A percentile compares a stretch with the other conserved stretches of the same genome.
Conservation (phyloP, 2,797 vertebrate species). For the Hyperoplus lanceolatus region DNA sequence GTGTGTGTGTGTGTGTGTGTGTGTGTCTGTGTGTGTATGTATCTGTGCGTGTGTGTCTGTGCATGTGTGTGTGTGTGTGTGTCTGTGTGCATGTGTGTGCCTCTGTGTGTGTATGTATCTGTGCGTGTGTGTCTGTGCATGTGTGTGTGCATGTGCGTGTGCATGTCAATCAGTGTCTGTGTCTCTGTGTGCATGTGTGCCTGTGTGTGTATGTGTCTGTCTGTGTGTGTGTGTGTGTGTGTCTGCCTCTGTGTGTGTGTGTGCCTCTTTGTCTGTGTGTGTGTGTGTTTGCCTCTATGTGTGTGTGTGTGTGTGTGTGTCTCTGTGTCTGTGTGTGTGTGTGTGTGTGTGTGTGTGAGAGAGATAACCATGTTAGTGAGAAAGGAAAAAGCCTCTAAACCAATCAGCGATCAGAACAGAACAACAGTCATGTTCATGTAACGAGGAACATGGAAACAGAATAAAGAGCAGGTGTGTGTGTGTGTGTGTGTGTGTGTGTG, state of each 20-base stretch:
- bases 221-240: background rate
- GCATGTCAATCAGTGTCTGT: background rate
- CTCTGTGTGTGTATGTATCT: background rate
- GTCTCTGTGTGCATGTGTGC: too few species aligned
- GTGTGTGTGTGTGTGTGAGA: conserved; percentile 17
- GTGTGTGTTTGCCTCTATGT: background rate
- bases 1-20: background rate
- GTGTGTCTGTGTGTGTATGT: conserved; percentile 2
- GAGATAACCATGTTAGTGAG: conserved; percentile 48
- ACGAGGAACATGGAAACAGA: background rate
- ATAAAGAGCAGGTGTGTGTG: background rate
- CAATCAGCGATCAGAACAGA: conserved; percentile 46
- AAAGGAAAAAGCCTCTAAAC: conserved; percentile 48
- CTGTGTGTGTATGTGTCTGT: background rate
- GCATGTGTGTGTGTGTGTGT: conserved; percentile 12
- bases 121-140: background rate
- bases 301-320: conserved; percentile 11
- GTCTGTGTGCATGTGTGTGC: background rate
- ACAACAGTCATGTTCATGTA: background rate
- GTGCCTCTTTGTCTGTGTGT: too few species aligned
- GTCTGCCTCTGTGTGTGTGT: background rate
- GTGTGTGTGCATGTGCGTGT: conserved; percentile 1
- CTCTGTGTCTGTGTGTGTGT: conserved; percentile 16
- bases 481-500: background rate
- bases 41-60: conserved; percentile 1